Percentiles rank a stretch among this genome's conserved stretches.
phyloP scores from a whole-genome alignment of 2,888 invertebrate genomes.

The Rhaphigaster nebulosa region DNA sequence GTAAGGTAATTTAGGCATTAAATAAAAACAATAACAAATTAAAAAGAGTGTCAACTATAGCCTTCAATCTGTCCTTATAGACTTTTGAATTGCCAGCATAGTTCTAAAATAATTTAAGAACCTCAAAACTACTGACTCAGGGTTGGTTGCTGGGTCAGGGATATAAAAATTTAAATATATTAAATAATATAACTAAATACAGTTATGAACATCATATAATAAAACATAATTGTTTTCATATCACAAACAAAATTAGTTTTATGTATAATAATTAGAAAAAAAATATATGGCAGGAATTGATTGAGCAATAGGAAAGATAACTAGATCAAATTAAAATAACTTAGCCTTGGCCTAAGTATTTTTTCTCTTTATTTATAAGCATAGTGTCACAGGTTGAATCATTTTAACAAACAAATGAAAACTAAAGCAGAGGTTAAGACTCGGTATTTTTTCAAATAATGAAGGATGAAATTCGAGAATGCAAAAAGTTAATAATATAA shows the following conservation, averaged over 20 bases:
- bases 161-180: background rate
- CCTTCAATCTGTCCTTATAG: background rate
- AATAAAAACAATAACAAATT: background rate
- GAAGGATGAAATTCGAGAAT: background rate
- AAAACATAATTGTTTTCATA: background rate
- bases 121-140: background rate
- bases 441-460: background rate
- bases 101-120: background rate
- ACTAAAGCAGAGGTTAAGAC: background rate
- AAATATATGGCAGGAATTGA: background rate
- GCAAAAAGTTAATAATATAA: background rate
- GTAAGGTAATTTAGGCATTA: background rate
- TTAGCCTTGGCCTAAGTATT: slow-evolving; percentile 15
- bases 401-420: background rate
- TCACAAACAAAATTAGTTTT: background rate
- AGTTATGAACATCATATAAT: background rate
- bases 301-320: background rate
- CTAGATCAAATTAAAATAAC: slow-evolving; percentile 16
- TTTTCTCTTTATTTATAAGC: background rate
- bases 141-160: background rate
- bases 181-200: background rate
- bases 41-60: background rate
- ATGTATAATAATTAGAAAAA: background rate
- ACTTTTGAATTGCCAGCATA: background rate
- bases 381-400: background rate